Base-by-base conservation (phyloP, 2,113 vertebrate species). In the Smithornis capensis region DNA sequence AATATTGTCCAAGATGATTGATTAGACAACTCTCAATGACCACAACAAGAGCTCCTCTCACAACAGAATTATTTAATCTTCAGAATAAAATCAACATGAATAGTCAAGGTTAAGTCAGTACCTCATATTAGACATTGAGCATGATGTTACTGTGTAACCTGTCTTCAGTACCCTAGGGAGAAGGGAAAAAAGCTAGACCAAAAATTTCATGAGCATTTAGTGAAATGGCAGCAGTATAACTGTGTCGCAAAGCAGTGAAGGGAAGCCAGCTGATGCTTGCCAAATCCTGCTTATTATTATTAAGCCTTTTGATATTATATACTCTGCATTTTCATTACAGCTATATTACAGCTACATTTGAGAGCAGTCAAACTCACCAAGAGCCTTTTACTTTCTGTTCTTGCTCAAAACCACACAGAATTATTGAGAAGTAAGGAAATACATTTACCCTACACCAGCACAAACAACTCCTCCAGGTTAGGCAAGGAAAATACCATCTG, bases 401-500 rank as follows among this genome's bases (percentile, higher is more conserved):
- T 91, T 92, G 59, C 35, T 81, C 64, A 92, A 82, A 90, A 78
- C 22, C 74, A 67, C 52, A 65, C 14, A 67, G 45, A 92, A 89
- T 75, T 73, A 89, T 68, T 92, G 80, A 83, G 63, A 90, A 94
- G 19, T 74, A 87, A 95, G 44, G 19, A 89, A 89, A 94, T 81
- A 96, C 64, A 68, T 82, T 78, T 89, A 91, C 38, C 40, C 50
- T 87, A 56, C 60, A 89, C 80, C 92, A 94, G 80, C 77, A 84
- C 52, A 97, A 96, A 94, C 52, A 92, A 90, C 83, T 96, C 88
- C 76, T 90, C 60, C 86, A 60, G 47, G 60, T 84, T 63, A 81
- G 31, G 62, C 56, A 78, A 90, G 89, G 86, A 91, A 93, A 92
- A 92, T 76, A 96, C 83, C 89, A 94, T 95, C 89, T 96, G 91